Percentiles rank a stretch among this genome's conserved stretches.
phyloP scores from a whole-genome alignment of 1,140 invertebrate genomes.

The Carposina sasakii region DNA sequence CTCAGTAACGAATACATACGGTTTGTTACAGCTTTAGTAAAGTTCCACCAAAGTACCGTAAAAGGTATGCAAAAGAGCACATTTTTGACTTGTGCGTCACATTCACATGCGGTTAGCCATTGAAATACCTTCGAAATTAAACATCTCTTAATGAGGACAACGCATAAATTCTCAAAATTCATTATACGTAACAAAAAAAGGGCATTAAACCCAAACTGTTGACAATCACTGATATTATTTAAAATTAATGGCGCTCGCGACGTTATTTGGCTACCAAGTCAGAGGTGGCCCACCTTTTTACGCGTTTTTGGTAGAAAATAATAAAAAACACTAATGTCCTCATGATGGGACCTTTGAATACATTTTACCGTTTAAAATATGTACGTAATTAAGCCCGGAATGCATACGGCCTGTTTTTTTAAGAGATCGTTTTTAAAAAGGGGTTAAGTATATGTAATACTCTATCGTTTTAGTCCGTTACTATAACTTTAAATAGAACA shows the following conservation, averaged over 20 bases:
- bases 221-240: slow-evolving; percentile 55
- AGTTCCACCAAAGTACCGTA: no score
- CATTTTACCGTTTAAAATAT: slow-evolving; percentile 58
- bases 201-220: slow-evolving; percentile 45
- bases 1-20: no score
- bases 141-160: slow-evolving; percentile 8
- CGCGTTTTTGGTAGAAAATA: slow-evolving; percentile 33
- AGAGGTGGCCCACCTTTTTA: slow-evolving; percentile 55
- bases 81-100: no score
- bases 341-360: slow-evolving; percentile 34
- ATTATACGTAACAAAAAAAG: slow-evolving; percentile 37
- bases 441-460: no score
- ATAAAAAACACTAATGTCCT: slow-evolving; percentile 36
- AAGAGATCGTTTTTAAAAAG: neutral
- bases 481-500: no score
- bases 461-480: no score
- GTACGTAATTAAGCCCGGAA: slow-evolving; percentile 49
- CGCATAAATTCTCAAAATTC: slow-evolving; percentile 51
- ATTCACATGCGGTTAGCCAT: no score
- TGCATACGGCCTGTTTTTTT: slow-evolving; percentile 17
- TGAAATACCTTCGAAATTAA: no score
- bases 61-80: no score
- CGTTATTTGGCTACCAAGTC: slow-evolving; percentile 53
- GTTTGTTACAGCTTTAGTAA: no score
- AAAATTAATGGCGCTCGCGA: slow-evolving; percentile 60